These are phyloP conservation scores for Hemitrygon akajei DNA, from an alignment of 2,797 vertebrate genomes.

Conservation along the genomic window DNA sequence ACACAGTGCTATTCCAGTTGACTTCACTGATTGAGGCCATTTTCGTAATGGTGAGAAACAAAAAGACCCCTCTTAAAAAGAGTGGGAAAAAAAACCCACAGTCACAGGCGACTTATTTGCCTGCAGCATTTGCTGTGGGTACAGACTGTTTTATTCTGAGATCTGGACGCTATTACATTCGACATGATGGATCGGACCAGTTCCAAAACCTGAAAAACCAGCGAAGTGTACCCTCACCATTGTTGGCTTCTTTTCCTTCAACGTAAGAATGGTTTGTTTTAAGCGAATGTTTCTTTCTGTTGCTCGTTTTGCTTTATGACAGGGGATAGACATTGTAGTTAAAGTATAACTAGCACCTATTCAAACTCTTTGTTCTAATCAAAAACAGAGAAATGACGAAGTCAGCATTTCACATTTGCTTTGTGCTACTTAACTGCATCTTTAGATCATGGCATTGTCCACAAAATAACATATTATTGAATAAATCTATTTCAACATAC, in stretches of 20 bases:
- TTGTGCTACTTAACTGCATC: neutral
- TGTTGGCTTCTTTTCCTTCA: constrained; percentile 49
- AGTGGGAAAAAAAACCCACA: constrained; percentile 32
- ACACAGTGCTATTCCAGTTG: constrained; percentile 31
- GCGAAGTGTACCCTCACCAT: constrained; percentile 56
- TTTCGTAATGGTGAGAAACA: constrained; percentile 32
- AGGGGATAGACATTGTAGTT: constrained; percentile 71
- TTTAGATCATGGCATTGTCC: neutral
- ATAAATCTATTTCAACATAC: neutral
- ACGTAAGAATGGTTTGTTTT: constrained; percentile 15
- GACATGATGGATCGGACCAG: constrained; percentile 61
- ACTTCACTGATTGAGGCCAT: constrained; percentile 33
- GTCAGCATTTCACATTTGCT: constrained; percentile 62
- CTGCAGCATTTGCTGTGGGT: constrained; percentile 37
- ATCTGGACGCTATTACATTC: constrained; percentile 37
- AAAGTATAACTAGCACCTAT: constrained; percentile 84
- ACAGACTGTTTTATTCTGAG: constrained; percentile 35
- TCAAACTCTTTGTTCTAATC: constrained; percentile 63
- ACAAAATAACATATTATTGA: neutral
- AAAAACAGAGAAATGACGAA: constrained; percentile 68
- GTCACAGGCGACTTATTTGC: constrained; percentile 33
- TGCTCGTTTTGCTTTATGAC: constrained; percentile 42
- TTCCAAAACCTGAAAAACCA: constrained; percentile 51
- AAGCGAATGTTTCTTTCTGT: constrained; percentile 43
- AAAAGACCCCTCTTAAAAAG: constrained; percentile 21